phyloP scores from a whole-genome alignment of 2,797 vertebrate species.

The Lepus townsendii region DNA sequence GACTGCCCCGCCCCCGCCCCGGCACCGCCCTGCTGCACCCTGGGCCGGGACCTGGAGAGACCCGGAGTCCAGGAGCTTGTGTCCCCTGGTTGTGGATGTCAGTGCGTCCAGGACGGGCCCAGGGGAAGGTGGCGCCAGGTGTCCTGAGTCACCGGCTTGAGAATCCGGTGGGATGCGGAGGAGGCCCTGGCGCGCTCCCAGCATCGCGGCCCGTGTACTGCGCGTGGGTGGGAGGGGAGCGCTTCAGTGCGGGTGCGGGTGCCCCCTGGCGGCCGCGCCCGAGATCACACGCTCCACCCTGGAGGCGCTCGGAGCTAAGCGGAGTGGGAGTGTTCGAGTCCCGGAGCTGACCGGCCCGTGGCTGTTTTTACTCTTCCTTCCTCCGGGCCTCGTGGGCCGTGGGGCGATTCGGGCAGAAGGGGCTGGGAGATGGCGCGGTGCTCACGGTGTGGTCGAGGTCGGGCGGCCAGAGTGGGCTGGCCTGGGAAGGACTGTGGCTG shows the following conservation, averaged over 20 bases:
- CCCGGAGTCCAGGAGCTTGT: too few relatives aligned
- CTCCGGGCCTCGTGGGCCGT: neutral
- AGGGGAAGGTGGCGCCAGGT: neutral
- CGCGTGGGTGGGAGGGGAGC: too few relatives aligned
- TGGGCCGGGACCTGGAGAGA: too few relatives aligned
- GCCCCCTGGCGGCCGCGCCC: neutral
- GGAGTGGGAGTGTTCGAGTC: neutral
- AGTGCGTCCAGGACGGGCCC: neutral
- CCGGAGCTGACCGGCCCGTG: fast-evolving
- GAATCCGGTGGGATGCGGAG: neutral
- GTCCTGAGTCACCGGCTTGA: neutral
- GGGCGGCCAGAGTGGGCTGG: too few relatives aligned
- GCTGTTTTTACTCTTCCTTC: neutral
- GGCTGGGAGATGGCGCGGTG: too few relatives aligned
- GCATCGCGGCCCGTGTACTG: neutral
- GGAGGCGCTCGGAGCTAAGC: fast-evolving
- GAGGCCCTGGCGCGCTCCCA: neutral
- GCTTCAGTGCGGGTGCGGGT: too few relatives aligned
- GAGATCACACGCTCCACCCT: neutral
- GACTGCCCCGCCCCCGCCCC: neutral
- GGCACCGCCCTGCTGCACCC: neutral
- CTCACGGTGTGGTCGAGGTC: too few relatives aligned
- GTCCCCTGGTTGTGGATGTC: neutral
- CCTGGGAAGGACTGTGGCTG: too few relatives aligned
- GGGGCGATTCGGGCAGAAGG: too few relatives aligned